Base-by-base conservation (phyloP, 1,140 invertebrate genomes). In the Gonatopus flavifemur region DNA sequence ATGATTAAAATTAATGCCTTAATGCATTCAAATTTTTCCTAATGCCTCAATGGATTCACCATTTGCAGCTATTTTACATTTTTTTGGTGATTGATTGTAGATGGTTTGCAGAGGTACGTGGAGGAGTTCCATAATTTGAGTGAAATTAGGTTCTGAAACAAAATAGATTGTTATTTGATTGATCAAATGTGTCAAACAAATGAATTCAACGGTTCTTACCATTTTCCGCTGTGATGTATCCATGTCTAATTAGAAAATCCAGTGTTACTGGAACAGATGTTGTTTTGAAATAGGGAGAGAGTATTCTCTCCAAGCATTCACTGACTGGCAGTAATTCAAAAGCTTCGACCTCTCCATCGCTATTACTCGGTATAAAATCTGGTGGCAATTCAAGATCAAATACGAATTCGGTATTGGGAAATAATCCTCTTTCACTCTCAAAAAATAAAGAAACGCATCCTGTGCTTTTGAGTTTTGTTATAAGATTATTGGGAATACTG, bases 381-480 rank as follows among this genome's bases (percentile, higher is more conserved):
- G 84, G 63, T 10, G 95, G 93, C 41, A 97, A 76, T 78, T 96
- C 91, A 53, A 97, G 80, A 75, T 97, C 95, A 77, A 89, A 96
- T n/a, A 96, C 88, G 79, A 94, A 97, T 74, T 96, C 90, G 12
- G 91, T 94, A 67, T 96, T 96, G 15, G 94, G 93, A 67, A 94
- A 94, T 18, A 98, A 74, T 1, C 94, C 95, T 64, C 90, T 81
- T 71, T 94, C 91, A 70, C 91, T 93, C 78, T 95, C 91, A 72
- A 91, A 94, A 67, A 90, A 94, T 66, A 96, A 90, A 78, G 90
- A 93, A 28, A 94, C 90, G 80, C 88, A 89, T 38, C 91, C 91
- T 39, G 85, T 86, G 54, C 89, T 88, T 45, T 86, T 84, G 30
- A 93, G 73, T 66, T 89, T 90, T 57, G 84, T 84, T 15, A 89